Evolutionary conservation across 2,888 invertebrate genomes (phyloP), one percentile per base, ranked within the genome.

Genomic region (Tinea pellionella): DNA sequence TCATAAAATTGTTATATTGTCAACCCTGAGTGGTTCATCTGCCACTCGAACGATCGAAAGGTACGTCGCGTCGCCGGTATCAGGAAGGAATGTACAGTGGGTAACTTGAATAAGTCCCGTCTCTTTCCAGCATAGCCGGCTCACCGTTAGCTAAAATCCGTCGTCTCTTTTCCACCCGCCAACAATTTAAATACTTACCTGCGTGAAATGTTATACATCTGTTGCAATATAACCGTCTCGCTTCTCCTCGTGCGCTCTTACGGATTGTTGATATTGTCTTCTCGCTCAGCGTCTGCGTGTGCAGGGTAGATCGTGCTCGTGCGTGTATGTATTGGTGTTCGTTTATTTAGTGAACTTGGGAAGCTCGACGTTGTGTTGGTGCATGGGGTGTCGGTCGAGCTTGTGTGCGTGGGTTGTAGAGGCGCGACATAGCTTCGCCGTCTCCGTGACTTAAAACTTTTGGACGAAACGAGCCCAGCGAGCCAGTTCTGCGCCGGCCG

Each of bases 21-120:
- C 80, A 84, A 69, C 87, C 87, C 87, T 87, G 77, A 82, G 81
- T 80, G 82, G 82, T 85, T 86, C 86, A 87, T 86, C 87, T 85
- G 86, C 86, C 86, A 87, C 86, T 87, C 85, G 86, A 87, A 81
- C 86, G 87, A 86, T 87, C 86, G 87, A 87, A 87, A 86, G 87
- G 87, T 86, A 87, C 71, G 69, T 65, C 62, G 62, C 47, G 60
- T 15, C 82, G 79, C 80, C 81, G 81, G 85, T 86, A 87, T 86
- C 85, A 85, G 85, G 83, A 85, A 86, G 87, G 87, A 87, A 87
- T 87, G 86, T 82, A 86, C 82, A 61, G 80, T 80, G 85, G 84
- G 86, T 85, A 81, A 86, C 86, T 86, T 83, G 82, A 82, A 83
- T 77, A 81, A 72, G 80, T 77, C 74, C 84, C 74, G 77, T 86